Percentiles rank a stretch among this genome's conserved stretches.
phyloP scores from a whole-genome alignment of 2,797 vertebrate genomes.

The Fistularia tabacaria region DNA sequence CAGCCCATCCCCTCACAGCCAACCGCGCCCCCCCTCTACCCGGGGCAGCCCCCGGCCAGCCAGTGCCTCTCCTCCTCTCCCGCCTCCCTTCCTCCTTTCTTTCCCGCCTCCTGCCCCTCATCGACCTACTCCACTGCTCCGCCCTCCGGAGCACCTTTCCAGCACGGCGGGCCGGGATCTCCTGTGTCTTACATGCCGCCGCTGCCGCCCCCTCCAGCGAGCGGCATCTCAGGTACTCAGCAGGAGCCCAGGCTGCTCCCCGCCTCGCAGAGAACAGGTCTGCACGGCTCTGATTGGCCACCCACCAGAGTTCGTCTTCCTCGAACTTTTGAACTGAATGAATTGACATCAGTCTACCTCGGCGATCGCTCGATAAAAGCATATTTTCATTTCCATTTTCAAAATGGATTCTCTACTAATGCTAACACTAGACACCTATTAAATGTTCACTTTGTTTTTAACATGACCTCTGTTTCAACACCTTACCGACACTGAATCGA shows the following conservation, averaged over 20 bases:
- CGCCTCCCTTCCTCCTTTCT: constrained; percentile 58
- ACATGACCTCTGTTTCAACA: no score
- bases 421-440: no score
- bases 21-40: constrained; percentile 56
- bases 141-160: constrained; percentile 83
- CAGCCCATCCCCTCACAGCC: constrained; percentile 70
- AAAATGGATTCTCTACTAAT: no score
- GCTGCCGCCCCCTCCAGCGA: constrained; percentile 65
- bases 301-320: neutral
- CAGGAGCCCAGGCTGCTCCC: constrained; percentile 78
- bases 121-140: constrained; percentile 69
- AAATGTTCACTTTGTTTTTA: no score
- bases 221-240: constrained; percentile 92
- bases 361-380: no score
- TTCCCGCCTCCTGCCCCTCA: constrained; percentile 54
- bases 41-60: constrained; percentile 57
- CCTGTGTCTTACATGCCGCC: constrained; percentile 83
- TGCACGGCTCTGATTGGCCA: constrained; percentile 39
- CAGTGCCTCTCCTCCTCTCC: constrained; percentile 67
- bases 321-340: neutral
- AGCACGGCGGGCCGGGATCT: constrained; percentile 92
- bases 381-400: no score
- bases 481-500: no score
- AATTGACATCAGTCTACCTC: no score
- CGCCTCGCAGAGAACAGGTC: constrained; percentile 74